Conservation (phyloP, 2,797 vertebrate species). For the Nannoperca australis region DNA sequence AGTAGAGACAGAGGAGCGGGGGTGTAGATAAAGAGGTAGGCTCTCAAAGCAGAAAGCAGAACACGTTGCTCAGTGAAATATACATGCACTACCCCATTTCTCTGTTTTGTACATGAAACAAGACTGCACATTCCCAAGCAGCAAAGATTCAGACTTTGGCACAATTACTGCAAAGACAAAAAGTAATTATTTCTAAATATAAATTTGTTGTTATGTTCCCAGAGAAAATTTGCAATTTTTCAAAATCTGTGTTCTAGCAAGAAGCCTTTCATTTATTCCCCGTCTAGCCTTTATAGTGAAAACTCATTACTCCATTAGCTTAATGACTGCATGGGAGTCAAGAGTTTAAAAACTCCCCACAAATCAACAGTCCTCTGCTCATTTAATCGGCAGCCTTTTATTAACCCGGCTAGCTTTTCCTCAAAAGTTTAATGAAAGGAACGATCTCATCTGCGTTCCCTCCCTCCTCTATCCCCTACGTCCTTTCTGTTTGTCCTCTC, state of each 20-base stretch:
- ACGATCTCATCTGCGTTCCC: conserved; percentile 58
- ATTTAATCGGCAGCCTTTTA: conserved; percentile 73
- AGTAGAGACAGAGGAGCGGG: conserved; percentile 41
- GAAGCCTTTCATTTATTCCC: conserved; percentile 41
- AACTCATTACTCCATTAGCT: conserved; percentile 64
- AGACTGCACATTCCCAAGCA: background rate
- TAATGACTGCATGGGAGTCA: conserved; percentile 69
- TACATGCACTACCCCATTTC: background rate
- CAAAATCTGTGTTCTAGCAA: conserved; percentile 5
- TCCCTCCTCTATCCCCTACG: conserved; percentile 43
- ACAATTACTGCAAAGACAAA: conserved; percentile 21
- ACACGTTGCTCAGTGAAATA: background rate
- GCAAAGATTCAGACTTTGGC: background rate
- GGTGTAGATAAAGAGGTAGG: conserved; percentile 38
- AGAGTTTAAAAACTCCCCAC: conserved; percentile 70
- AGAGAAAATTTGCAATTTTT: conserved; percentile 3
- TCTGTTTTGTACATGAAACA: conserved; percentile 1
- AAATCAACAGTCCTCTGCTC: conserved; percentile 65
- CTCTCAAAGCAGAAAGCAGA: conserved; percentile 33
- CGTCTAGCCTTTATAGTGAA: conserved; percentile 58
- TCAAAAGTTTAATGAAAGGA: conserved; percentile 70
- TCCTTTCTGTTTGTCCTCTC: conserved; percentile 66
- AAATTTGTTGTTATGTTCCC: background rate
- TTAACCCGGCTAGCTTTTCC: conserved; percentile 67
- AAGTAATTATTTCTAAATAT: conserved; percentile 6